These are phyloP conservation scores for Pelvicachromis taeniatus DNA, from an alignment of 2,113 vertebrate genomes.

Conservation along the genomic window DNA sequence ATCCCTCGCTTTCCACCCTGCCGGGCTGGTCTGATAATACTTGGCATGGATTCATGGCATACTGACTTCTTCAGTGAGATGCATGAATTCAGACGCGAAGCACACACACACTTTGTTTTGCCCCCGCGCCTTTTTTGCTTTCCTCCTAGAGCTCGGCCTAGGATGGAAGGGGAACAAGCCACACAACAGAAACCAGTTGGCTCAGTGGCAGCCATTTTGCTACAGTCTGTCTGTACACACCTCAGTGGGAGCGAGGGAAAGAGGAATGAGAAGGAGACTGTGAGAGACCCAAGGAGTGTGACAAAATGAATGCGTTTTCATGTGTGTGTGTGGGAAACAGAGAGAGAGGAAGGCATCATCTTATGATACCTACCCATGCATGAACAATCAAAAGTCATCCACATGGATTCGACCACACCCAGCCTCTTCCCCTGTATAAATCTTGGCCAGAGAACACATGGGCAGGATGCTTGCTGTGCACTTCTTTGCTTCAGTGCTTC, in stretches of 20 bases:
- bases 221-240: slow-evolving; percentile 58
- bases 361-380: background rate
- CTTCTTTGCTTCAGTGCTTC: background rate
- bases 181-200: slow-evolving; percentile 31
- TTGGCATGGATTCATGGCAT: slow-evolving; percentile 61
- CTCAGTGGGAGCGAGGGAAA: slow-evolving; percentile 10
- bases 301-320: background rate
- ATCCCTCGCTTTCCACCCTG: slow-evolving; percentile 17
- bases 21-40: slow-evolving; percentile 32
- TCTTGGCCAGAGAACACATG: background rate
- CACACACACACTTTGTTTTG: slow-evolving; percentile 1
- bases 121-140: background rate
- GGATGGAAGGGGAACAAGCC: background rate
- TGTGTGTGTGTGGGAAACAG: background rate
- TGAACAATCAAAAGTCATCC: background rate
- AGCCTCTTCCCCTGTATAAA: background rate
- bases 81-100: slow-evolving; percentile 50
- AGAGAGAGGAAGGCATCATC: slow-evolving; percentile 1
- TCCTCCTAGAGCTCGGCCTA: background rate
- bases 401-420: slow-evolving; percentile 36
- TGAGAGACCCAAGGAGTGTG: slow-evolving; percentile 1
- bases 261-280: background rate
- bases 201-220: slow-evolving; percentile 67
- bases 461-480: background rate
- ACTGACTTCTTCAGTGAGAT: slow-evolving; percentile 32